Percentiles rank a stretch among this genome's conserved stretches.
Evolutionary conservation across 2,797 vertebrate genomes (phyloP).

Genomic region (Fistularia commersonii): DNA sequence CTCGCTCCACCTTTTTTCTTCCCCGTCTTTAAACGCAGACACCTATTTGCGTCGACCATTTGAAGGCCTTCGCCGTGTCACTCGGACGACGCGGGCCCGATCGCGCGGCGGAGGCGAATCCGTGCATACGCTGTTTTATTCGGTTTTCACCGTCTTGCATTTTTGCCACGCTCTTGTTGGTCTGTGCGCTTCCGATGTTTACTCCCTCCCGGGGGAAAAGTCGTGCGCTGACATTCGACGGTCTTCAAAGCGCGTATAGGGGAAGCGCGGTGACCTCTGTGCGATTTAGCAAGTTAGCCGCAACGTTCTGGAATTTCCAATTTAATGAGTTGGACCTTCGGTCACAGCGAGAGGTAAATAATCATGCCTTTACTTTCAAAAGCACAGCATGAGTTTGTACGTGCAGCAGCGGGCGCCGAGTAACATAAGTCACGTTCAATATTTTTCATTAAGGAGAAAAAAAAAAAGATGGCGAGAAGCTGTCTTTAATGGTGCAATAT

Average conservation of each 20-base stretch:
- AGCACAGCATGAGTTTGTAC: conserved; percentile 8
- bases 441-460: too few relatives aligned
- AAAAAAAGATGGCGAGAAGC: too few relatives aligned
- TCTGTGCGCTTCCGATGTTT: conserved; percentile 44
- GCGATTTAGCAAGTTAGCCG: conserved; percentile 10
- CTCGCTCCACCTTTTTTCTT: background rate
- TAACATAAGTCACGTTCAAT: conserved; percentile 8
- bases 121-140: conserved; percentile 40
- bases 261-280: conserved; percentile 4
- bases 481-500: too few relatives aligned
- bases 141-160: conserved; percentile 29
- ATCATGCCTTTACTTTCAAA: conserved; percentile 18
- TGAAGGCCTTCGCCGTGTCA: conserved; percentile 53
- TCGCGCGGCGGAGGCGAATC: conserved; percentile 53
- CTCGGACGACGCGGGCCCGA: conserved; percentile 47
- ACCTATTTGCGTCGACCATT: conserved; percentile 62
- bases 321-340: conserved; percentile 23
- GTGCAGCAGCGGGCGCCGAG: conserved; percentile 16
- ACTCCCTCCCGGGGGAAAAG: conserved; percentile 19
- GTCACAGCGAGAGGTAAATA: conserved; percentile 37
- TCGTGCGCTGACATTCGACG: conserved; percentile 18
- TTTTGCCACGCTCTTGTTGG: conserved; percentile 39
- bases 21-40: conserved; percentile 28
- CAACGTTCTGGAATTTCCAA: conserved; percentile 22
- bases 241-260: conserved; percentile 6